Evolutionary conservation across 2,113 vertebrate genomes (phyloP), one percentile per base, ranked within the genome.

Genomic region (Stegastes partitus): DNA sequence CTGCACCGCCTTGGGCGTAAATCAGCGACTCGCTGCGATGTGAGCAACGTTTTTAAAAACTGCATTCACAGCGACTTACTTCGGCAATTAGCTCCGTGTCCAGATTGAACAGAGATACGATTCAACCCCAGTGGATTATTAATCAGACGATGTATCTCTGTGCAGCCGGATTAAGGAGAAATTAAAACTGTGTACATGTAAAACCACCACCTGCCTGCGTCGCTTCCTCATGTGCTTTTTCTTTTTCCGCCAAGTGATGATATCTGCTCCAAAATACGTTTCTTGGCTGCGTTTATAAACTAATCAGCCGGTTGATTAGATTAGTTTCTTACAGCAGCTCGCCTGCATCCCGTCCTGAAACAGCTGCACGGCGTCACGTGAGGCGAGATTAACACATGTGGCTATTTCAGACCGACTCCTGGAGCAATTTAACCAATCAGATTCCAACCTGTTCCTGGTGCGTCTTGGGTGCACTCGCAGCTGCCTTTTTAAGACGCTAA

Each of bases 401-500:
- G 4, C 12, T 14, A 22, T 67, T 34, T 54, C n/a, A 45, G 61
- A n/a, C 12, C 12, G 11, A n/a, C 15, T 51, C 50, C 28, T 59
- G 22, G 5, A 37, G 3, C 2, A 0, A 79, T 59, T 65, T 2
- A 54, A 16, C 45, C 57, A 7, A 44, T 74, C 69, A 58, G 22
- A 26, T 26, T 51, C 3, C 56, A 68, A 31, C 53, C 34, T 45
- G 45, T 34, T 65, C 21, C 19, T n/a, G 45, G 15, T 45, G 18
- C 15, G 15, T 23, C 39, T 47, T 18, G 19, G 16, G 12, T 55
- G 19, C 0, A 9, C 45, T 37, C 18, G 26, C 63, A 47, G 25
- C 45, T 51, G 68, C 22, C 62, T 45, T 61, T 53, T 26, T 42
- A 19, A 57, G 34, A 1, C 57, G 34, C 63, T 58, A 42, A 65